Evolutionary conservation across 2,888 invertebrate genomes (phyloP).

Genomic region (Galerucella nymphaeae): DNA sequence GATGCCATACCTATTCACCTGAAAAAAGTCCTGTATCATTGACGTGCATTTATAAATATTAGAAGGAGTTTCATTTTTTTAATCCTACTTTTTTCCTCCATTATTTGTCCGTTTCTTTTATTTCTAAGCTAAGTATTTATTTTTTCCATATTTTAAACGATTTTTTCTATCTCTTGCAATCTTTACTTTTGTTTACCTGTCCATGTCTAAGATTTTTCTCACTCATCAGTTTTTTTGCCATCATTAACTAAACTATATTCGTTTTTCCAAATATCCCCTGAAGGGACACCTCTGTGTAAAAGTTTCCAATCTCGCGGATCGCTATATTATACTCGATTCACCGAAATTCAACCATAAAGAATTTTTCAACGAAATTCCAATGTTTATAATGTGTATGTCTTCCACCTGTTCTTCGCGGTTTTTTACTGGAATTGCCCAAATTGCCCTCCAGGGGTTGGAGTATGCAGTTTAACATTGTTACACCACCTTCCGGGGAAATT

Average conservation of each 20-base stretch:
- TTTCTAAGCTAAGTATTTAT: too few species aligned
- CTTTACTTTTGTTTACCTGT: too few species aligned
- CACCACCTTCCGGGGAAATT: slow-evolving; percentile 10
- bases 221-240: too few species aligned
- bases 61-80: not conserved
- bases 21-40: slow-evolving; percentile 27
- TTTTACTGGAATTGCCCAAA: slow-evolving; percentile 47
- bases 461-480: not conserved
- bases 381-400: slow-evolving; percentile 59
- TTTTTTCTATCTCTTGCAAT: too few species aligned
- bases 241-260: not conserved
- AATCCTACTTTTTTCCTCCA: not conserved
- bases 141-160: too few species aligned
- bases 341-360: slow-evolving; percentile 57
- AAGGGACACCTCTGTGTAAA: slow-evolving; percentile 38
- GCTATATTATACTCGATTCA: slow-evolving; percentile 46
- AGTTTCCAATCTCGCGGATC: slow-evolving; percentile 52
- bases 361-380: slow-evolving; percentile 58
- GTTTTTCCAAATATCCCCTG: not conserved
- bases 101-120: too few species aligned
- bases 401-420: slow-evolving; percentile 59
- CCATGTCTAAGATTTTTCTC: too few species aligned
- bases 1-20: slow-evolving; percentile 42
- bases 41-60: not conserved
- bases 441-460: slow-evolving; percentile 43